Evolutionary conservation across 2,797 vertebrate species (phyloP), one percentile per base, ranked within the genome.

Genomic region (Channallabes apus): DNA sequence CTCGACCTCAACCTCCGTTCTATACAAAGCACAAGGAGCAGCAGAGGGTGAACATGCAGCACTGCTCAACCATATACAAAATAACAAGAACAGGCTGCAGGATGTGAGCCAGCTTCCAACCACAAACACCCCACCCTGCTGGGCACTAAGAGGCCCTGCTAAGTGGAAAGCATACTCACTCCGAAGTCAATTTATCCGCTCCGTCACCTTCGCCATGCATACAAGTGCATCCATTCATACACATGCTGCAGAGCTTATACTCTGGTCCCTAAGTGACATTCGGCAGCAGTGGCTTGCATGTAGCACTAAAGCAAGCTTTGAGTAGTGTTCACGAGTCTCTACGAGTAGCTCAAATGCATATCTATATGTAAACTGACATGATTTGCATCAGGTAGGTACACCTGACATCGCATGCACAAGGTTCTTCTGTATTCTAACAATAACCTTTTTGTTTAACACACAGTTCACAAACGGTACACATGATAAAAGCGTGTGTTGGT

Each of bases 191-290:
- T 88, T 89, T 88, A 46, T 88, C 90, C 90, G 92, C 92, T 90
- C 91, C 86, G 91, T 90, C 90, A 90, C 58, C 64, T 83, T 91
- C 84, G 82, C 90, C 85, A 88, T 68, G 68, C 54, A 87, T 86
- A 94, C 91, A 94, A 93, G 94, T 91, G 91, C 88, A 87, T 91
- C 91, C 90, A 92, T 93, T 94, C 92, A 94, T 91, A 68, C 88
- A 62, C 80, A 85, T 86, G 88, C 86, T 32, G 8, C 27, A 41
- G 7, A 32, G 88, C 92, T 90, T 91, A 88, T 86, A 82, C 89
- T 92, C 89, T 86, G 88, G 88, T 86, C 75, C 88, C 88, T 18
- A 86, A 35, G 41, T 82, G 80, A 64, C 6, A 85, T 89, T 90
- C 90, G 91, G 86, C 51, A 89, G 91, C 89, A 88, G 4, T 46